A percentile compares a stretch with the other conserved stretches of the same genome.
Evolutionary conservation across 35 echinoderm and acorn worm genomes (phyloP).

Genomic region (Holothuria glaberrima): DNA sequence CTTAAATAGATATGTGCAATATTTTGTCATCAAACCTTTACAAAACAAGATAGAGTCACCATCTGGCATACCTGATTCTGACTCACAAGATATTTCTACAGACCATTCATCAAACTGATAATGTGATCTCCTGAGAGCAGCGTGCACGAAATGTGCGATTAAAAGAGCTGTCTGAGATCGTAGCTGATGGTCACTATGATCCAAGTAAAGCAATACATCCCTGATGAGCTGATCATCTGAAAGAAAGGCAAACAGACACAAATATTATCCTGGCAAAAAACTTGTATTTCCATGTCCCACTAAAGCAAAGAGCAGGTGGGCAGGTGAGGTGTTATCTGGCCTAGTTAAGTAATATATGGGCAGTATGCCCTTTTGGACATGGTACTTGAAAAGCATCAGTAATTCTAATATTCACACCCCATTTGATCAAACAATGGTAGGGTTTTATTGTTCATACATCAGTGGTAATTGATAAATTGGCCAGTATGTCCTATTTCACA

Average conservation of each 20-base stretch:
- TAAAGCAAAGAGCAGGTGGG: too few species aligned
- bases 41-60: neutral
- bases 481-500: too few species aligned
- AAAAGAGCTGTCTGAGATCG: conserved; percentile 74
- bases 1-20: neutral
- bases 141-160: conserved; percentile 69
- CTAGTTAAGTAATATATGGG: too few species aligned
- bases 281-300: too few species aligned
- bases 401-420: too few species aligned
- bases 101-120: conserved; percentile 80
- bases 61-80: neutral
- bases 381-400: too few species aligned
- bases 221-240: conserved; percentile 85
- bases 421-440: too few species aligned
- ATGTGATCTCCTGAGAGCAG: conserved; percentile 72
- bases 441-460: too few species aligned
- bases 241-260: neutral
- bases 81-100: conserved; percentile 48
- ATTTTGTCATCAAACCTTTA: neutral
- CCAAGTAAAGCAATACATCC: conserved; percentile 79
- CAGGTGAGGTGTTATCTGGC: too few species aligned
- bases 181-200: conserved; percentile 88
- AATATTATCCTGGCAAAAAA: too few species aligned
- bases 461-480: too few species aligned
- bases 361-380: too few species aligned